Evolutionary conservation across 2,888 invertebrate species (phyloP).

Genomic region (Eupelmus urozonus): DNA sequence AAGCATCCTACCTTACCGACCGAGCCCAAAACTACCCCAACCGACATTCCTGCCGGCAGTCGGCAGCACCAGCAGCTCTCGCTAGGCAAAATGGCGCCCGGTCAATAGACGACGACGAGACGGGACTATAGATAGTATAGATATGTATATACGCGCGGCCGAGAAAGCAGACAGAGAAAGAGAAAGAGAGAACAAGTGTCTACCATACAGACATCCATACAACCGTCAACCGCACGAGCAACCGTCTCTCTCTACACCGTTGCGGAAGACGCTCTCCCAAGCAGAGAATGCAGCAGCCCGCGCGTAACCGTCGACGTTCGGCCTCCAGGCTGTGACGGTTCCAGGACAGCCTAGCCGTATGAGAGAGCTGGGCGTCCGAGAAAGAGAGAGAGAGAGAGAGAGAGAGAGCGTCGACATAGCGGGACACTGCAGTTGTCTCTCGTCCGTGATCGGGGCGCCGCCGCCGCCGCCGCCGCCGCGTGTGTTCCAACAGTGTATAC

Average conservation of each 20-base stretch:
- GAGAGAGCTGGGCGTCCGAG: neutral
- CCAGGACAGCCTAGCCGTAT: too few species aligned
- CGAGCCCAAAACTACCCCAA: neutral
- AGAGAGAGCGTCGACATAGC: neutral
- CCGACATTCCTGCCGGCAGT: neutral
- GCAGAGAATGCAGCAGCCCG: neutral
- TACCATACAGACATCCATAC: neutral
- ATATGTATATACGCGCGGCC: too few species aligned
- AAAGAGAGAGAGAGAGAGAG: neutral
- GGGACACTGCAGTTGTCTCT: neutral
- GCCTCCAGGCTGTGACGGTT: too few species aligned
- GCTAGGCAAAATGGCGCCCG: conserved; percentile 60
- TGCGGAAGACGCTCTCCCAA: too few species aligned
- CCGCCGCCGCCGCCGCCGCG: neutral
- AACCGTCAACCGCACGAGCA: too few species aligned
- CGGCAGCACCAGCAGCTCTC: neutral
- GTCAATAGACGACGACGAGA: conserved; percentile 58
- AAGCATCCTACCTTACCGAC: neutral
- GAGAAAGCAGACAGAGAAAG: neutral
- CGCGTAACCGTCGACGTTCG: neutral
- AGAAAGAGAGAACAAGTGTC: neutral
- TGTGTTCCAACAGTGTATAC: neutral
- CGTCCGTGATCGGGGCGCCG: too few species aligned
- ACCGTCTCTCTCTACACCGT: neutral
- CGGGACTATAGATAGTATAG: too few species aligned